Evolutionary conservation across 2,113 vertebrate genomes (phyloP).

Genomic region (Gila orcuttii): DNA sequence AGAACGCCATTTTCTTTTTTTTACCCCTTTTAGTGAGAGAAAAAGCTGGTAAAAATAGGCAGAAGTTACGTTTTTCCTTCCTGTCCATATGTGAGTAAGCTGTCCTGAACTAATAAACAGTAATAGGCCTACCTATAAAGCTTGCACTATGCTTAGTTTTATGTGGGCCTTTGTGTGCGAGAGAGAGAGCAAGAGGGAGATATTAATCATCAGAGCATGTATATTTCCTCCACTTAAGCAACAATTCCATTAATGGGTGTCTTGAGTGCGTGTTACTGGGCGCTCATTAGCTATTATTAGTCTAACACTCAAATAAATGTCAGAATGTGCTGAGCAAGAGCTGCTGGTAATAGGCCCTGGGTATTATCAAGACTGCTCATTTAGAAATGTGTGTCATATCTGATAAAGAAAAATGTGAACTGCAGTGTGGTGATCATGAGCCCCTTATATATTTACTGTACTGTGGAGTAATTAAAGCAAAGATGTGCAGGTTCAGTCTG

Average conservation of each 20-base stretch:
- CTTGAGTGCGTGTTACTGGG: constrained; percentile 76
- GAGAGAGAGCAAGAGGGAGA: constrained; percentile 12
- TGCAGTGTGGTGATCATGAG: constrained; percentile 24
- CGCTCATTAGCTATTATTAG: constrained; percentile 81
- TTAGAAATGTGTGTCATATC: constrained; percentile 36
- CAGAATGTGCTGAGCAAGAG: constrained; percentile 75
- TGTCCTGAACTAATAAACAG: background rate
- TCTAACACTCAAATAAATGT: constrained; percentile 79
- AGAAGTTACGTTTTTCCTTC: background rate
- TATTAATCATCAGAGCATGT: constrained; percentile 49
- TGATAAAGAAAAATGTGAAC: constrained; percentile 21
- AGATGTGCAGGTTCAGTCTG: constrained; percentile 4
- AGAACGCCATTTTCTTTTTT: constrained; percentile 36
- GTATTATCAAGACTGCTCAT: constrained; percentile 71
- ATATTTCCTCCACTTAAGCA: constrained; percentile 52
- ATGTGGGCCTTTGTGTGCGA: background rate
- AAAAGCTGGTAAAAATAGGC: background rate
- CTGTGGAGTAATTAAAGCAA: constrained; percentile 6
- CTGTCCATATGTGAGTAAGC: background rate
- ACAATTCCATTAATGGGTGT: constrained; percentile 67
- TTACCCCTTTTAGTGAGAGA: constrained; percentile 31
- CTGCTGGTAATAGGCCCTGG: constrained; percentile 70
- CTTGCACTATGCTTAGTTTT: background rate
- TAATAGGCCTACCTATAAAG: background rate
- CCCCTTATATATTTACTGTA: constrained; percentile 9